Base-by-base conservation (phyloP, 1,140 invertebrate genomes). In the Drosophila mauritiana region DNA sequence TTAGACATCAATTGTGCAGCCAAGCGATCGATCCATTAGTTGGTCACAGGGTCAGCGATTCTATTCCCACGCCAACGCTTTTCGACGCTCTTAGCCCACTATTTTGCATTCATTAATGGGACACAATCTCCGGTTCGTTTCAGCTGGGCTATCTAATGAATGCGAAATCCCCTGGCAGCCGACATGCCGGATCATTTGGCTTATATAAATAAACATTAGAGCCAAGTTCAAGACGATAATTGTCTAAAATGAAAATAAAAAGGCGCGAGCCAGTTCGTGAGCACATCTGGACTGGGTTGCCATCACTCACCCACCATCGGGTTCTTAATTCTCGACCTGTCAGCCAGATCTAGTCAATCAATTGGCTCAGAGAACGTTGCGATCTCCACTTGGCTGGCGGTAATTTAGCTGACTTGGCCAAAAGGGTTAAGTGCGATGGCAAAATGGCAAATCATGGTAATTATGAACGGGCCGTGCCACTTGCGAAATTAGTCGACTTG, bases 1-100 rank as follows among this genome's bases (percentile, higher is more conserved):
- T 85, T 84, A 84, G 80, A 77, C 77, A 64, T 72, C 68, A 86
- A 85, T 85, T 85, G 82, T 85, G 81, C 81, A 86, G 51, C 78
- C 63, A 62, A 80, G 80, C 80, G 63, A 36, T 34, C 27, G 64
- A 51, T 54, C 56, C 72, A 75, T 75, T 74, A 63, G 57, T 68
- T 65, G 68, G 58, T 53, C 61, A 64, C 69, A 76, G 72, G 73
- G 58, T 67, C 73, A 86, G 62, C 51, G 46, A 36, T 34, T 64
- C 51, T 46, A 61, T 82, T 88, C 82, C 78, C 82, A 88, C 78
- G 82, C 78, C 65, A 46, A 78, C 68, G 46, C 39, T 42, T n/a
- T 51, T 53, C 54, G 37, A 59, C 27, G 7, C 27, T 58, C 11
- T n/a, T 48, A 40, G 34, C 22, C 15, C 10, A 56, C 48, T 57